Conservation (phyloP, 2,113 vertebrate genomes). For the Hippoglossus stenolepis region DNA sequence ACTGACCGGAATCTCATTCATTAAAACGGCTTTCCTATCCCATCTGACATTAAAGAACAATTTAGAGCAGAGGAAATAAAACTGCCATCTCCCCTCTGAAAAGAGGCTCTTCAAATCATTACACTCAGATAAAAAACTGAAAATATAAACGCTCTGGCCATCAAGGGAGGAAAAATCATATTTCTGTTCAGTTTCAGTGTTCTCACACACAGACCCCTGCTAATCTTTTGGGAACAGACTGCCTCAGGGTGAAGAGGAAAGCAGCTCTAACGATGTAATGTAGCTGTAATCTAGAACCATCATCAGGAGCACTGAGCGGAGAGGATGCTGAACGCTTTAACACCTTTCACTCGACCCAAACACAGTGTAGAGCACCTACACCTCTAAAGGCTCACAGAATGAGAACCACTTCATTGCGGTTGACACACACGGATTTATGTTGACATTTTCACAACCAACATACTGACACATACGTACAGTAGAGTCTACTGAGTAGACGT, state of each 20-base stretch:
- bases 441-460: not conserved
- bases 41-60: conserved; percentile 49
- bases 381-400: not conserved
- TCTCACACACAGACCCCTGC: conserved; percentile 29
- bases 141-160: too few relatives aligned
- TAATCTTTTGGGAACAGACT: conserved; percentile 34
- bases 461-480: not conserved
- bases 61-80: conserved; percentile 20
- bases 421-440: not conserved
- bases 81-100: conserved; percentile 9
- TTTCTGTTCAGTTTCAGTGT: conserved; percentile 14
- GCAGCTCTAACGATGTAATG: conserved; percentile 27
- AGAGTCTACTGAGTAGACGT: too few relatives aligned
- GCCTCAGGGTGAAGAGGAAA: conserved; percentile 25
- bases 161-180: not conserved
- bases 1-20: conserved; percentile 57
- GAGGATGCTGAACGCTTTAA: not conserved
- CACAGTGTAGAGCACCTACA: not conserved
- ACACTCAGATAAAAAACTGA: too few relatives aligned
- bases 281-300: conserved; percentile 27
- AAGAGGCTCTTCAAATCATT: conserved; percentile 24
- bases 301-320: conserved; percentile 23
- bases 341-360: conserved; percentile 1
- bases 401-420: not conserved
- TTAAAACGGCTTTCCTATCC: conserved; percentile 27